Evolutionary conservation across 2,797 vertebrate species (phyloP).

Genomic region (Xenentodon cancila): DNA sequence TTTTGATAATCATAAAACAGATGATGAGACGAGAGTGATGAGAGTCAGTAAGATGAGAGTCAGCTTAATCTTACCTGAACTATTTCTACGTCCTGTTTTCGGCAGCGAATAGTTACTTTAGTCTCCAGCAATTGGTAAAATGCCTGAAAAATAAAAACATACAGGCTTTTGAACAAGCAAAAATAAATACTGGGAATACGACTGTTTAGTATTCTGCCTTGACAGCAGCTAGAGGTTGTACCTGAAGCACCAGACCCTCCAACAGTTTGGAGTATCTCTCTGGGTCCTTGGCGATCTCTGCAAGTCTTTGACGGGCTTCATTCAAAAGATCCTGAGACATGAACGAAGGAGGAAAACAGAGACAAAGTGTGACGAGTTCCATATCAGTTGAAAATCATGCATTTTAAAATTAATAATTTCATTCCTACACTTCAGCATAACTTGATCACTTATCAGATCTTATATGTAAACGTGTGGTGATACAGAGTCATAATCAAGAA

Average conservation of each 20-base stretch:
- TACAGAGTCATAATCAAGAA: too few relatives aligned
- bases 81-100: slow-evolving; percentile 88
- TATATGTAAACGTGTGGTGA: too few relatives aligned
- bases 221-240: slow-evolving; percentile 53
- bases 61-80: slow-evolving; percentile 86
- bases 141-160: slow-evolving; percentile 77
- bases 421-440: too few relatives aligned
- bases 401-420: too few relatives aligned
- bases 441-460: too few relatives aligned
- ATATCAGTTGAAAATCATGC: neutral
- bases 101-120: slow-evolving; percentile 89
- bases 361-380: neutral
- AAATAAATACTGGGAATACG: neutral
- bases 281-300: slow-evolving; percentile 87
- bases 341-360: neutral
- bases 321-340: slow-evolving; percentile 80
- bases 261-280: slow-evolving; percentile 86
- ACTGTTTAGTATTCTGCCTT: neutral
- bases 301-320: slow-evolving; percentile 89
- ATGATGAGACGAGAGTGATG: too few relatives aligned
- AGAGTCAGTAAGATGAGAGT: too few relatives aligned
- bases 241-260: slow-evolving; percentile 94
- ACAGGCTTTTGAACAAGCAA: neutral
- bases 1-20: neutral
- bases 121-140: slow-evolving; percentile 94